Base-by-base conservation (phyloP, 2,113 vertebrate species). In the Pteruthius melanotis region DNA sequence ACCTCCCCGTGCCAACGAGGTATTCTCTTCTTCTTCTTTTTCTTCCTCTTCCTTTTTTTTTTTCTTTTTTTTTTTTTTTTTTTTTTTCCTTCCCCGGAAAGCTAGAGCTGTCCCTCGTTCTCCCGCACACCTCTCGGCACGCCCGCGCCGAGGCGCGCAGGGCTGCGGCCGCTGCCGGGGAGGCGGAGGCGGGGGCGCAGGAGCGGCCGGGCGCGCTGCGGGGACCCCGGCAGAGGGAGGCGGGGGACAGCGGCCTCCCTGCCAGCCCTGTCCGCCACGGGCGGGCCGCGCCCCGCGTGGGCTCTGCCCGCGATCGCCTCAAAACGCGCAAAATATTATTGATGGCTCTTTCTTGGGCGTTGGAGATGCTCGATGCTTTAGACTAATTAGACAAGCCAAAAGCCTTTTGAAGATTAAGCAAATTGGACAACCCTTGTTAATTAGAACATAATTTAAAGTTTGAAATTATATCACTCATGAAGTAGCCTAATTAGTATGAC, bases 391-490 rank as follows among this genome's bases (percentile, higher is more conserved):
- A 97, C 94, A 93, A 97, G 97, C 95, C 96, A 97, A 96, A 98
- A 98, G 97, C 95, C 98, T 98, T 97, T 97, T 97, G 98, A 98
- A 98, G 97, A 98, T 98, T 97, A 98, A 98, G 98, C 98, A 98
- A 98, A 98, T 98, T 97, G 98, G 98, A 98, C 98, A 97, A 98
- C 96, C 89, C 98, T 98, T 98, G 98, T 99, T 99, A 99, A 99
- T 99, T 99, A 99, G 97, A 97, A 97, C 97, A 98, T 98, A 98
- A 99, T 99, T 98, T 98, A 98, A 98, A 98, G 97, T 98, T 99
- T 98, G 97, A 99, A 99, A 99, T 99, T 98, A 98, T 98, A 98
- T 99, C 98, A 98, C 96, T 98, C 98, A 98, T 97, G 98, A 98
- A 98, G 97, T 98, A 97, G 96, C 97, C 98, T 99, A 99, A 99